These are phyloP conservation scores for Phrixothrix hirtus DNA, from an alignment of 2,888 invertebrate genomes.

Conservation along the genomic window DNA sequence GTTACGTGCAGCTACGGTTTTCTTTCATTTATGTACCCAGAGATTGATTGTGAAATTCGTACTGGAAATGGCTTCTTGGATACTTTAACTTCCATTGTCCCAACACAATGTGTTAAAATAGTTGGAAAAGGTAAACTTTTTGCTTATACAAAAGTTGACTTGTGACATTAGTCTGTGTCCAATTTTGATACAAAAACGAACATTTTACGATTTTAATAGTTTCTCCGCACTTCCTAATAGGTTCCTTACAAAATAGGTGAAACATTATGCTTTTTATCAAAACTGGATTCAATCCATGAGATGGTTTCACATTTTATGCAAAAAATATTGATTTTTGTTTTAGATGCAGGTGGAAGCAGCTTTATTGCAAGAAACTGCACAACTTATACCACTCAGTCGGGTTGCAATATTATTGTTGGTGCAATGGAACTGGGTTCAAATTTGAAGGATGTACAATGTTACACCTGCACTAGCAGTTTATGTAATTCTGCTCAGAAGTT, in stretches of 20 bases:
- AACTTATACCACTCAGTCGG: conserved; percentile 13
- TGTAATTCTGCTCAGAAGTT: conserved; percentile 23
- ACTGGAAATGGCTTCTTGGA: conserved; percentile 16
- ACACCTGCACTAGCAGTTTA: conserved; percentile 16
- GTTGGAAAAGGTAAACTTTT: conserved; percentile 22
- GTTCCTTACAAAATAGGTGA: too few relatives aligned
- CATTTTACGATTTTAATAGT: too few relatives aligned
- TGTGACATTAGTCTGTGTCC: too few relatives aligned
- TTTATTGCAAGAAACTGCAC: conserved; percentile 21
- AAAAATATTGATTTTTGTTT: conserved; percentile 5
- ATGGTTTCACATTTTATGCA: too few relatives aligned
- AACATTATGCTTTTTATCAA: too few relatives aligned
- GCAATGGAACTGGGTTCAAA: conserved; percentile 18
- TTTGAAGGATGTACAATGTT: conserved; percentile 20
- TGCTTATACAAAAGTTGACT: background rate
- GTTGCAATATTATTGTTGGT: conserved; percentile 15
- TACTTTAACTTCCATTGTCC: conserved; percentile 13
- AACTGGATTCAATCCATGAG: too few relatives aligned
- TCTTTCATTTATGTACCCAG: conserved; percentile 22
- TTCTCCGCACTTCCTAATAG: too few relatives aligned
- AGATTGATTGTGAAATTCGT: conserved; percentile 15
- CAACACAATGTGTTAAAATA: conserved; percentile 29
- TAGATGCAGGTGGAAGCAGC: conserved; percentile 16
- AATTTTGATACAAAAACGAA: too few relatives aligned
- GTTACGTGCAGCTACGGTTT: conserved; percentile 18